phyloP scores from a whole-genome alignment of 2,888 invertebrate genomes.

The Allophyes oxyacanthae region DNA sequence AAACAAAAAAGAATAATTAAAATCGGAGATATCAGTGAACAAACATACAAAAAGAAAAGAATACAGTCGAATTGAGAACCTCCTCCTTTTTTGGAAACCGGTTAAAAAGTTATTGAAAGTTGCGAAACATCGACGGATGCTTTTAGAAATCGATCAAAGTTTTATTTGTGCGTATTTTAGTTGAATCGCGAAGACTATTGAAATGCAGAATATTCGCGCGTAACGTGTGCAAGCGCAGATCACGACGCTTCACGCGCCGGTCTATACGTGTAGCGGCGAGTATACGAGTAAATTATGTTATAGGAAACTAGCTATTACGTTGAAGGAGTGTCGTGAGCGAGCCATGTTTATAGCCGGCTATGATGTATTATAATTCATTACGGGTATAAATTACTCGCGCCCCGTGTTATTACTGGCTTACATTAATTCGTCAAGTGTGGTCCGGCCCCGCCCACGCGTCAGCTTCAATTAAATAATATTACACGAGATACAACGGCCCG shows the following conservation, averaged over 20 bases:
- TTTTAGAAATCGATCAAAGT: too few relatives aligned
- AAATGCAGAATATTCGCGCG: not conserved
- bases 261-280: not conserved
- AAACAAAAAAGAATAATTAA: too few relatives aligned
- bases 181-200: not conserved
- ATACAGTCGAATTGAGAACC: too few relatives aligned
- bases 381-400: conserved; percentile 60
- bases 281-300: conserved; percentile 16
- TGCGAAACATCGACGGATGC: not conserved
- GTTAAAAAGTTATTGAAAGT: not conserved
- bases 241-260: not conserved
- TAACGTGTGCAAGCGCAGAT: not conserved
- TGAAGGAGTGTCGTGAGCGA: conserved; percentile 36
- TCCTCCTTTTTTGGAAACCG: too few relatives aligned
- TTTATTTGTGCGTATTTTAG: too few relatives aligned
- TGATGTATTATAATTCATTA: conserved; percentile 69
- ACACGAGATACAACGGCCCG: conserved; percentile 26
- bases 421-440: conserved; percentile 77
- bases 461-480: conserved; percentile 61
- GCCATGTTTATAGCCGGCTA: conserved; percentile 46
- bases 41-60: too few relatives aligned
- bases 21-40: too few relatives aligned
- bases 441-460: conserved; percentile 61
- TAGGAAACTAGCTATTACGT: conserved; percentile 37
- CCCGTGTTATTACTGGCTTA: conserved; percentile 67